Evolutionary conservation across 2,888 invertebrate genomes (phyloP).

Genomic region (Eupithecia inturbata): DNA sequence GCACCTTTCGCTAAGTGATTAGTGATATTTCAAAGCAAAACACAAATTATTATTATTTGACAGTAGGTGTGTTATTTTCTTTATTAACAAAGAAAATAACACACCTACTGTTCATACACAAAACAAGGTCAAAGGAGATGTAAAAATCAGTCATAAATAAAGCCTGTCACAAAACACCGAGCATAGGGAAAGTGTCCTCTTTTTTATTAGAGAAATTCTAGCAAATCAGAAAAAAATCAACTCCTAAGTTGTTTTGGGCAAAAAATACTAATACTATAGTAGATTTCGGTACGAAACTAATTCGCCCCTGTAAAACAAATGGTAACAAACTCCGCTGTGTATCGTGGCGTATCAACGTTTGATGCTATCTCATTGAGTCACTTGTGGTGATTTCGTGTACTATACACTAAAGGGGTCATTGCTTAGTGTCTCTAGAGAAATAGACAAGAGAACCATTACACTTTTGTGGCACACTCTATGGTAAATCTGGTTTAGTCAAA

Average conservation of each 20-base stretch:
- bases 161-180: neutral
- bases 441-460: neutral
- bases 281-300: neutral
- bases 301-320: neutral
- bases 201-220: too few relatives aligned
- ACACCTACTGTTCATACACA: too few relatives aligned
- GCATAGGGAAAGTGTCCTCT: neutral
- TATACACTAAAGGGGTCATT: constrained; percentile 15
- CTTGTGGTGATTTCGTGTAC: constrained; percentile 14
- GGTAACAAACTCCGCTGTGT: constrained; percentile 7
- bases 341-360: constrained; percentile 13
- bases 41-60: too few relatives aligned
- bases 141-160: neutral
- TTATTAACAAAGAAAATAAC: too few relatives aligned
- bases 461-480: neutral
- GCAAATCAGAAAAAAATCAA: too few relatives aligned
- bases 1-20: neutral
- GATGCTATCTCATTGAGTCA: constrained; percentile 18
- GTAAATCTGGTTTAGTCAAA: neutral
- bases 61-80: too few relatives aligned
- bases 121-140: neutral
- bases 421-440: constrained; percentile 16
- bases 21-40: neutral
- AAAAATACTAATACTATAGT: too few relatives aligned
- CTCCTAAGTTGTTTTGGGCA: too few relatives aligned